These are phyloP conservation scores for Apodemia zela DNA, from an alignment of 2,888 invertebrate species.

Conservation along the genomic window DNA sequence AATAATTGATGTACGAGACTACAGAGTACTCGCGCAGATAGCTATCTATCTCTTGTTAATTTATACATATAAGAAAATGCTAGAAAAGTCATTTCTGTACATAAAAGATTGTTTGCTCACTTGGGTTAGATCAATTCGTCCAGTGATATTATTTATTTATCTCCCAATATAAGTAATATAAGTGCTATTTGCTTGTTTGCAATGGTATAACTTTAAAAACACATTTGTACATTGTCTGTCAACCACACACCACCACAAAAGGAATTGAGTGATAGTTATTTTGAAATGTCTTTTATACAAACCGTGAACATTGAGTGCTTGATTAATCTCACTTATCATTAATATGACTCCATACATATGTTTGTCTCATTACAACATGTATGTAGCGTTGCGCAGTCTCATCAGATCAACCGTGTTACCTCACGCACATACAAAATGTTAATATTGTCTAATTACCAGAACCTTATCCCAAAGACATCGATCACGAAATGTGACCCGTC, in stretches of 20 bases:
- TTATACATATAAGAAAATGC: no score
- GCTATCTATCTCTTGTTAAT: no score
- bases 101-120: no score
- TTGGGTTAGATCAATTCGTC: no score
- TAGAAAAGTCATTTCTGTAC: no score
- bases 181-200: no score
- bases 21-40: no score
- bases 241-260: not conserved
- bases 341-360: conserved; percentile 20
- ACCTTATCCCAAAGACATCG: conserved; percentile 68
- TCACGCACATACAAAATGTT: conserved; percentile 52
- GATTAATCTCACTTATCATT: conserved; percentile 16
- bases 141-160: no score
- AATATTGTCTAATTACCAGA: conserved; percentile 71
- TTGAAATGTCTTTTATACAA: conserved; percentile 4
- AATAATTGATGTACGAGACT: no score
- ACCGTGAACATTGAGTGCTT: not conserved
- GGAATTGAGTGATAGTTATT: conserved; percentile 1
- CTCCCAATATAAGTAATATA: no score
- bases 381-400: conserved; percentile 37
- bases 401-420: conserved; percentile 41
- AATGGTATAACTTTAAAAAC: not conserved
- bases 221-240: not conserved
- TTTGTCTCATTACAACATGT: conserved; percentile 37
- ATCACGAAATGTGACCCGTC: conserved; percentile 63